phyloP scores from a whole-genome alignment of 2,113 vertebrate genomes.

The Microcebus tavaratra region DNA sequence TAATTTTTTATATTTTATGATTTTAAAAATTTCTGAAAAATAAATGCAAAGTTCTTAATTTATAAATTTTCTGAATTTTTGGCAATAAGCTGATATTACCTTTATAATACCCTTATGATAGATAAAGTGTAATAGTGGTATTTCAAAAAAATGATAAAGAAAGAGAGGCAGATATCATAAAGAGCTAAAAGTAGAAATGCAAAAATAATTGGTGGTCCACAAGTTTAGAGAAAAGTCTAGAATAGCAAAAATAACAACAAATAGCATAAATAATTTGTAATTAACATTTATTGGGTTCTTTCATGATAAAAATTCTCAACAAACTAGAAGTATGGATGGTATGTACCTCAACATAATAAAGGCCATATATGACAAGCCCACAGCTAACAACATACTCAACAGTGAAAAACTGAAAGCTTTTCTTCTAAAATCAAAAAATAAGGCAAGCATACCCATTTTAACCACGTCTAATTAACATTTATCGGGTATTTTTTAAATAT shows the following conservation, averaged over 20 bases:
- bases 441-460: not conserved
- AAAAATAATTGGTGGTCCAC: not conserved
- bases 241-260: conserved; percentile 4
- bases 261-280: not conserved
- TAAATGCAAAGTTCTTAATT: not conserved
- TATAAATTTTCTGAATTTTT: not conserved
- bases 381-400: not conserved
- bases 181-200: not conserved
- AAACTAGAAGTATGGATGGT: not conserved
- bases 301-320: not conserved
- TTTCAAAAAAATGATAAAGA: not conserved
- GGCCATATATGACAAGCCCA: not conserved
- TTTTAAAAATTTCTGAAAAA: not conserved
- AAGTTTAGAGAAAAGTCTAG: not conserved
- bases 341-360: not conserved
- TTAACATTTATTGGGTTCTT: not conserved
- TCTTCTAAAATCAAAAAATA: not conserved
- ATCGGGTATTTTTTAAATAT: not conserved
- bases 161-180: not conserved
- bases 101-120: not conserved
- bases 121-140: not conserved
- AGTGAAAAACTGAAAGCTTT: not conserved
- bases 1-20: not conserved
- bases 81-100: not conserved
- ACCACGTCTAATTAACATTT: not conserved